Base-by-base conservation (phyloP, 2,888 invertebrate genomes). In the Scotopteryx bipunctaria region DNA sequence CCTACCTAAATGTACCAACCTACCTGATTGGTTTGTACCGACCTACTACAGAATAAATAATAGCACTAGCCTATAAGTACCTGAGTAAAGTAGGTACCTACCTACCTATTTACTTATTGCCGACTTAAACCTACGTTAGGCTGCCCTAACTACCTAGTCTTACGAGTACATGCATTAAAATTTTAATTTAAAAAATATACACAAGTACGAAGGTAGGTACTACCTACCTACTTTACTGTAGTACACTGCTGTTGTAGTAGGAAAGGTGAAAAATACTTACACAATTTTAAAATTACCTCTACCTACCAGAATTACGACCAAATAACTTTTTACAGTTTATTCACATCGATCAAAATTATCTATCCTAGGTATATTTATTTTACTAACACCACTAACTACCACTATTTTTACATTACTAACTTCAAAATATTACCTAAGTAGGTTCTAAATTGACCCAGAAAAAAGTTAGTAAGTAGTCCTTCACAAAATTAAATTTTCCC, bases 401-500 rank as follows among this genome's bases (percentile, higher is more conserved):
- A 27, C 27, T 27, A 27, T 9, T 27, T 23, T 23, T 27, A 11
- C n/a, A n/a, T n/a, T n/a, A n/a, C n/a, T n/a, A n/a, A n/a, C n/a
- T n/a, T n/a, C n/a, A n/a, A n/a, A n/a, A 27, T 11, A 33, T 16
- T n/a, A 1, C 16, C 2, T 33, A 1, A n/a, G n/a, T n/a, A 14
- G 16, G 3, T 27, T 15, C 0, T 6, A n/a, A 16, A 13, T 16
- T 5, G 21, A 13, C n/a, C 25, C 15, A 5, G n/a, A 32, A 5
- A 5, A 32, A n/a, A 5, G 1, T n/a, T 21, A 32, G 5, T 21
- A 9, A 9, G n/a, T 2, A 27, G 14, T n/a, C 15, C 13, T 17
- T 25, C 25, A 25, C 40, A 15, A 23, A 47, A 36, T 5, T 4
- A 6, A 14, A 55, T 58, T 62, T 64, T 61, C 55, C 47, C 61